Evolutionary conservation across 2,888 invertebrate genomes (phyloP).

Genomic region (Tinea pellionella): DNA sequence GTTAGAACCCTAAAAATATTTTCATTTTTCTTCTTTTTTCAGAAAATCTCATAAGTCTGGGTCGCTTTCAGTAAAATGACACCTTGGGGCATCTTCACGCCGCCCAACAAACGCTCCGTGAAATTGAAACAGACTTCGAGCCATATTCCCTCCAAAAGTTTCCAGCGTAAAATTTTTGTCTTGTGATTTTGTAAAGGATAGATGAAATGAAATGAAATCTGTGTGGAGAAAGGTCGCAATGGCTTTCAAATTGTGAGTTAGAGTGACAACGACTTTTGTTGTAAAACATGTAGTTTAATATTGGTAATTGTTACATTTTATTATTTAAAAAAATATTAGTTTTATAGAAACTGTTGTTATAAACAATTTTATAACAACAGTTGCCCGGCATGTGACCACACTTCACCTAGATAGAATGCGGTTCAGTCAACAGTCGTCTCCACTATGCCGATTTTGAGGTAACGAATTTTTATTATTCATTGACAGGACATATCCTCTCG

Average conservation of each 20-base stretch:
- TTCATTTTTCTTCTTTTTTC: conserved; percentile 8
- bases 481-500: too few relatives aligned
- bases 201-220: conserved; percentile 7
- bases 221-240: not conserved
- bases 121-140: conserved; percentile 61
- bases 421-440: too few relatives aligned
- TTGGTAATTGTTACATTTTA: not conserved
- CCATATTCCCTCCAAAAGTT: conserved; percentile 19
- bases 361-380: too few relatives aligned
- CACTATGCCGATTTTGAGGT: too few relatives aligned
- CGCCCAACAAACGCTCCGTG: conserved; percentile 63
- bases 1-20: conserved; percentile 7
- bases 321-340: not conserved
- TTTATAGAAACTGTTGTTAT: too few relatives aligned
- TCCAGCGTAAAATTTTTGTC: conserved; percentile 21
- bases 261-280: not conserved
- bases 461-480: too few relatives aligned
- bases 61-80: conserved; percentile 55
- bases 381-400: too few relatives aligned
- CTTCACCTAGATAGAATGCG: too few relatives aligned
- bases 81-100: conserved; percentile 58
- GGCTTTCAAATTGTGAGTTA: not conserved
- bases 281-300: not conserved
- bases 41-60: conserved; percentile 47
- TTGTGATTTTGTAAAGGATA: conserved; percentile 13